phyloP scores from a whole-genome alignment of 2,113 vertebrate genomes.

The Albula goreensis region DNA sequence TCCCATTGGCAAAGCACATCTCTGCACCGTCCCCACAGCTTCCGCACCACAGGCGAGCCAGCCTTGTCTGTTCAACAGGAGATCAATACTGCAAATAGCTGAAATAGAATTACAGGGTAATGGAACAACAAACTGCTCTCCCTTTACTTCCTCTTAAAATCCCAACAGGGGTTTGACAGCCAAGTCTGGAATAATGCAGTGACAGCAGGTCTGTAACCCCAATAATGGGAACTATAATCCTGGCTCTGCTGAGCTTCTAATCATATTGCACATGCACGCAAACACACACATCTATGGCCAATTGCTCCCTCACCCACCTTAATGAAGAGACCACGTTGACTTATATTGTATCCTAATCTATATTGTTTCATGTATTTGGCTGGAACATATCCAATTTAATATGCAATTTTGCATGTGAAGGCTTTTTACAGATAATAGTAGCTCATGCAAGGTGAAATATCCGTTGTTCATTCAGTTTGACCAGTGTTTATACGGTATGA shows the following conservation, averaged over 20 bases:
- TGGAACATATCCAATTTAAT: no score
- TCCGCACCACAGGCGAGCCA: conserved; percentile 30
- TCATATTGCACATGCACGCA: not conserved
- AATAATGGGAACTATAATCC: not conserved
- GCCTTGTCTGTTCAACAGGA: conserved; percentile 49
- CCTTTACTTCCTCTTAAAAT: conserved; percentile 56
- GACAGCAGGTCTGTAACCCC: not conserved
- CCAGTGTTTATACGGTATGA: not conserved
- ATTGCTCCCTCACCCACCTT: no score
- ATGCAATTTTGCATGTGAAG: no score
- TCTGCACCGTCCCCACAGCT: not conserved
- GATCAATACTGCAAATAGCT: conserved; percentile 56
- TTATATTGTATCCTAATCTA: no score
- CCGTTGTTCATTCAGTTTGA: not conserved
- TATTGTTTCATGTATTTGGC: no score
- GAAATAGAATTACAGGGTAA: conserved; percentile 66
- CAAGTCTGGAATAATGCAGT: not conserved
- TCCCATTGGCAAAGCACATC: not conserved
- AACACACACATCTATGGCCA: not conserved
- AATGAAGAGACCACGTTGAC: no score
- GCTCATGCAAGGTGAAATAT: not conserved
- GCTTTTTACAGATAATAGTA: not conserved
- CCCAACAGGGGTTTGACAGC: conserved; percentile 33
- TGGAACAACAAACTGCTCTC: conserved; percentile 64
- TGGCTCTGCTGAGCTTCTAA: not conserved